Percentiles rank a stretch among this genome's conserved stretches.
Evolutionary conservation across 2,113 vertebrate genomes (phyloP).

Genomic region (Cryptoleucopteryx plumbea): DNA sequence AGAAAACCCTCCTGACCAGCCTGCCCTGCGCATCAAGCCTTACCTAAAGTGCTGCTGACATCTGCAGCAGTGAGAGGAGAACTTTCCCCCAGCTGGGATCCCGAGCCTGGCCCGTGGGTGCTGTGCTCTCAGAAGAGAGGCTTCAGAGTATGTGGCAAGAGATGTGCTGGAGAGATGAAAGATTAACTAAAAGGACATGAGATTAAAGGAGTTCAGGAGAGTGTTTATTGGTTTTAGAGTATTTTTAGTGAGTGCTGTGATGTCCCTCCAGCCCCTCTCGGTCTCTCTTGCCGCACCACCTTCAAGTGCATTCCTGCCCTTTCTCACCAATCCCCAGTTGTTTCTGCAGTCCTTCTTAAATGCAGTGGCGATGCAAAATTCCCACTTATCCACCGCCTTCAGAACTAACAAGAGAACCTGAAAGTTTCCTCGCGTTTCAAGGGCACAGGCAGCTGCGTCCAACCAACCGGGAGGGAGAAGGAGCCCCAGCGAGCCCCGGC

Average conservation of each 20-base stretch:
- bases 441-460: neutral
- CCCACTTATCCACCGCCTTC: neutral
- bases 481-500: rapidly evolving
- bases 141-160: neutral
- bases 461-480: neutral
- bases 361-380: neutral
- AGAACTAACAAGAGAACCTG: neutral
- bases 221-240: neutral
- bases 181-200: neutral
- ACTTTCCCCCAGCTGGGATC: neutral
- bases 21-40: neutral
- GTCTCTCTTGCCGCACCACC: neutral
- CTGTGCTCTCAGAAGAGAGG: neutral
- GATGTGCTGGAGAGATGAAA: neutral
- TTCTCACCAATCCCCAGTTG: neutral
- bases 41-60: neutral
- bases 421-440: neutral
- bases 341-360: neutral
- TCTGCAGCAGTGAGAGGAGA: too few species aligned
- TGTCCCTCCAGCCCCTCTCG: neutral
- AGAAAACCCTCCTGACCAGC: neutral
- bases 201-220: neutral
- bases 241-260: neutral
- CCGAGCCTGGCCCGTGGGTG: rapidly evolving
- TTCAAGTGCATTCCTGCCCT: neutral